A percentile compares a stretch with the other conserved stretches of the same genome.
Evolutionary conservation across 1,140 invertebrate species (phyloP).

Genomic region (Philopotamus ludificatus): DNA sequence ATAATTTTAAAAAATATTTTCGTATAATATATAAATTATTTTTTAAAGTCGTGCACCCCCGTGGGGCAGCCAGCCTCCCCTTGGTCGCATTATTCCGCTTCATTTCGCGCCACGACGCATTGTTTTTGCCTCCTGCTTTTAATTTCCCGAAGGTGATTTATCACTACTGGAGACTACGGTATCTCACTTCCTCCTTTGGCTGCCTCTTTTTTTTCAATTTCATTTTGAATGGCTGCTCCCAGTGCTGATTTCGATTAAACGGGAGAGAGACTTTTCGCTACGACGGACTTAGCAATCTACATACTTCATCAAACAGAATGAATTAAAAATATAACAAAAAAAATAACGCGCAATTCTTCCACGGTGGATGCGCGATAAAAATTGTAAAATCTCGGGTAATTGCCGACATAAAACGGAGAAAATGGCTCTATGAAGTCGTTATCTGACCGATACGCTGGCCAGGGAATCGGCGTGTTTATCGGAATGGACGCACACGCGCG

Average conservation of each 20-base stretch:
- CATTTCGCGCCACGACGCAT: slow-evolving; percentile 42
- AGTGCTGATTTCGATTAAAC: slow-evolving; percentile 13
- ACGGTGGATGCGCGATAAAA: too few relatives aligned
- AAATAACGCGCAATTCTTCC: too few relatives aligned
- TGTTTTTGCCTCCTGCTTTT: slow-evolving; percentile 42
- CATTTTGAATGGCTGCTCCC: slow-evolving; percentile 39
- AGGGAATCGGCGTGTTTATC: too few relatives aligned
- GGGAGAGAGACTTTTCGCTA: not conserved
- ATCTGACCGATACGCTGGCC: too few relatives aligned
- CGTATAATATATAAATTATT: too few relatives aligned
- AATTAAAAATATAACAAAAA: too few relatives aligned
- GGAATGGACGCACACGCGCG: too few relatives aligned
- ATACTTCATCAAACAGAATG: too few relatives aligned
- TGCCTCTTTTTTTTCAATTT: slow-evolving; percentile 37
- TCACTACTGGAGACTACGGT: slow-evolving; percentile 41
- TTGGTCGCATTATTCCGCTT: slow-evolving; percentile 36
- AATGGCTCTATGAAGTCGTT: too few relatives aligned
- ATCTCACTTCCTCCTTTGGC: slow-evolving; percentile 39
- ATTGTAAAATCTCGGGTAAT: too few relatives aligned
- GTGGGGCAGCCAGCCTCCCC: not conserved
- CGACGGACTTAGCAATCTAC: not conserved
- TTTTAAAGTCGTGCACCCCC: not conserved
- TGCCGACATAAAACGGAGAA: too few relatives aligned
- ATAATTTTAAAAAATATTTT: too few relatives aligned
- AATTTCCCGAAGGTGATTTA: slow-evolving; percentile 43